Percentiles rank a stretch among this genome's conserved stretches.
Conservation (phyloP, 2,113 vertebrate genomes). For the Aix galericulata region DNA sequence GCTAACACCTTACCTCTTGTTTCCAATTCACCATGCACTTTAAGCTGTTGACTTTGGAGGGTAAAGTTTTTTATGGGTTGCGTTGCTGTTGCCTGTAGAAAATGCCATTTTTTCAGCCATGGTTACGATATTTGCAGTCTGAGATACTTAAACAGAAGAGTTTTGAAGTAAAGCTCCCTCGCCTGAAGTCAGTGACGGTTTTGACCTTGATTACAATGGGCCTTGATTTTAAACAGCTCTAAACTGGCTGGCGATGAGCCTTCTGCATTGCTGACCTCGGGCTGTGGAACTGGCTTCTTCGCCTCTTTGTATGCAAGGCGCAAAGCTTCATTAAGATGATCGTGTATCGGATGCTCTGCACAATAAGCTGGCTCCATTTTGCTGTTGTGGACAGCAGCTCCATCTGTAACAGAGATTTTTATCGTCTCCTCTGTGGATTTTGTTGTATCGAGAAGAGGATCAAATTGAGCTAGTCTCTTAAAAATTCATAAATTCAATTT, state of each 20-base stretch:
- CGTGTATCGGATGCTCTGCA: not conserved
- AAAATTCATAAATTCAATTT: not conserved
- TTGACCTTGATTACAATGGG: not conserved
- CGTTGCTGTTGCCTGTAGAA: not conserved
- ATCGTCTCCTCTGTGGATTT: not conserved
- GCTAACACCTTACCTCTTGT: not conserved
- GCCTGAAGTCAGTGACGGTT: not conserved
- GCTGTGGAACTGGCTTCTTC: not conserved
- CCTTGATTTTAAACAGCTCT: not conserved
- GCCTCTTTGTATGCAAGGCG: not conserved
- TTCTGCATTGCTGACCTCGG: conserved; percentile 24
- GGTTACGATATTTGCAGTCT: not conserved
- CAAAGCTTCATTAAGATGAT: not conserved
- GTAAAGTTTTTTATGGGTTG: not conserved
- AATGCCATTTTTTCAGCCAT: not conserved
- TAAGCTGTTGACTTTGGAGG: not conserved
- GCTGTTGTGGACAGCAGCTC: not conserved
- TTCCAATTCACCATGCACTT: conserved; percentile 20
- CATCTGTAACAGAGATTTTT: not conserved
- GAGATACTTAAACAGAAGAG: not conserved
- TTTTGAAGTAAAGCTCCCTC: not conserved
- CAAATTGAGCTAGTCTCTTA: not conserved
- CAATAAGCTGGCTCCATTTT: not conserved
- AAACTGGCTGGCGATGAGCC: not conserved
- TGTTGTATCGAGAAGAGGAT: not conserved